A percentile compares a stretch with the other conserved stretches of the same genome.
Evolutionary conservation across 1,140 invertebrate genomes (phyloP).

Genomic region (Drosophila nigrodunni): DNA sequence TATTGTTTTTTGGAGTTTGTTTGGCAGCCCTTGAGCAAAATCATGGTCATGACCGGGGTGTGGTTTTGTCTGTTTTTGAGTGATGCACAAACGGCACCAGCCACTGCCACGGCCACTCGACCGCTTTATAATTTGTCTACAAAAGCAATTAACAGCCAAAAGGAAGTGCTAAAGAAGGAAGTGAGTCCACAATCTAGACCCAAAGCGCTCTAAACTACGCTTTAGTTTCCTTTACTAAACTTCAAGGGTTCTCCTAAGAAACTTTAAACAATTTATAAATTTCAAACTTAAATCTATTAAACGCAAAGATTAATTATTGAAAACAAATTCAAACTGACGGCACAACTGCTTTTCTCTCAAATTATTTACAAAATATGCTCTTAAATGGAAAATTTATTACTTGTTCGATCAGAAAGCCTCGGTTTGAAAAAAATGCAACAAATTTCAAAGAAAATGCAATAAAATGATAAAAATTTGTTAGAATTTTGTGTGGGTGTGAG

Average conservation of each 20-base stretch:
- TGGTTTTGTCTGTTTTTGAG: conserved; percentile 82
- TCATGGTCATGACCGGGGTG: conserved; percentile 65
- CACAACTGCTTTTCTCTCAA: too few species aligned
- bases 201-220: conserved; percentile 16
- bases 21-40: conserved; percentile 42
- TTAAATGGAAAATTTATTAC: neutral
- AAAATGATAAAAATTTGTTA: neutral
- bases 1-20: conserved; percentile 14
- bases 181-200: conserved; percentile 11
- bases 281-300: neutral
- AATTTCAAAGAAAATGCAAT: conserved; percentile 6
- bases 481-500: neutral
- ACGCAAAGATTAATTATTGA: neutral
- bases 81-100: conserved; percentile 40
- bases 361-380: too few species aligned
- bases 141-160: conserved; percentile 76
- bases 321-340: neutral
- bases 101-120: conserved; percentile 35
- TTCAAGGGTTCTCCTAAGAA: neutral
- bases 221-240: neutral
- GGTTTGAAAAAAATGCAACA: neutral
- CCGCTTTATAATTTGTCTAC: conserved; percentile 78
- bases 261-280: neutral
- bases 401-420: neutral
- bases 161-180: conserved; percentile 27